Evolutionary conservation across 2,113 vertebrate genomes (phyloP).

Genomic region (Oreochromis spilurus): DNA sequence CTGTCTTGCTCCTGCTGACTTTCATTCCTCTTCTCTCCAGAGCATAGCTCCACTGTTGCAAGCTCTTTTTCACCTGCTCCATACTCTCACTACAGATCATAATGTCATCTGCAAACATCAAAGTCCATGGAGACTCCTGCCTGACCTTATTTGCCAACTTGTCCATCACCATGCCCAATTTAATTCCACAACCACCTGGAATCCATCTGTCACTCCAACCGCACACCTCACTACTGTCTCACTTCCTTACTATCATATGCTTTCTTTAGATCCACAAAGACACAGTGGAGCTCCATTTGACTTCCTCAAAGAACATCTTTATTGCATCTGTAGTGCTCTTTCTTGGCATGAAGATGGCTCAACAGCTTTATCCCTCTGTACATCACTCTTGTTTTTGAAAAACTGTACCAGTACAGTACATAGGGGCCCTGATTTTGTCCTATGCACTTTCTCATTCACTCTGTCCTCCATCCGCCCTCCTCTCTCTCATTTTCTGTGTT

Average conservation of each 20-base stretch:
- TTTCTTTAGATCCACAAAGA: too few relatives aligned
- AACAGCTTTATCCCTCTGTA: not conserved
- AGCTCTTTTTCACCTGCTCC: not conserved
- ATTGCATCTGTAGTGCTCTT: not conserved
- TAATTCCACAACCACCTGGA: not conserved
- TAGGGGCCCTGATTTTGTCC: not conserved
- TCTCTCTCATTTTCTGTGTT: not conserved
- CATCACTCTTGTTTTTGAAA: not conserved
- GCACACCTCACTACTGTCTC: not conserved
- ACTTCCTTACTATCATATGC: not conserved
- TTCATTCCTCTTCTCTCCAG: not conserved
- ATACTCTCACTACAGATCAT: too few relatives aligned
- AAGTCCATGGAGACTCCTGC: not conserved
- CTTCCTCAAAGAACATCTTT: not conserved
- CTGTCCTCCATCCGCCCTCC: not conserved
- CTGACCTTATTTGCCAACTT: not conserved
- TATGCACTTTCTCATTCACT: not conserved
- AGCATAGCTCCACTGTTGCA: not conserved
- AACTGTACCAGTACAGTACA: not conserved
- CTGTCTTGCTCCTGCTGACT: not conserved
- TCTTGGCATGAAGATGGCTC: not conserved
- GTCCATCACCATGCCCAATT: fast-evolving
- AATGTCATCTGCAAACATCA: not conserved
- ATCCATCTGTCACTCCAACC: not conserved
- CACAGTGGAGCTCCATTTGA: not conserved